phyloP scores from a whole-genome alignment of 2,888 invertebrate genomes.

The Cerastis leucographa region DNA sequence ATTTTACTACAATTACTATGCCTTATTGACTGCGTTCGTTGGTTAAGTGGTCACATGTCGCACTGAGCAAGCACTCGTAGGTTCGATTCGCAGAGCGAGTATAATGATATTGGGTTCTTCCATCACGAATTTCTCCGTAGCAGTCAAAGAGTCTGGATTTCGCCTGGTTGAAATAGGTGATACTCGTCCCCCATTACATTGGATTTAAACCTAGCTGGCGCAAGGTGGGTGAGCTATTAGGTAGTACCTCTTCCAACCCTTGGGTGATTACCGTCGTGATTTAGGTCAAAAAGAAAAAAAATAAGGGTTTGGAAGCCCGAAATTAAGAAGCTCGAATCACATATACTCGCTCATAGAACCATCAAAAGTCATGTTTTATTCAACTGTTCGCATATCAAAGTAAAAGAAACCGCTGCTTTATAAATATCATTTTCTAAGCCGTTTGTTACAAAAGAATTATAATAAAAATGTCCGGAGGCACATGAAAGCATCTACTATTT shows the following conservation, averaged over 20 bases:
- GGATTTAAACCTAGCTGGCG: no score
- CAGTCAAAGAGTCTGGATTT: no score
- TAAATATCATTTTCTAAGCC: slow-evolving; percentile 13
- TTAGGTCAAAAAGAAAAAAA: background rate
- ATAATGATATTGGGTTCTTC: background rate
- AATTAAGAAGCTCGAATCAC: background rate
- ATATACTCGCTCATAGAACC: background rate
- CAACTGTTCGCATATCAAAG: background rate
- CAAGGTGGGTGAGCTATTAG: no score
- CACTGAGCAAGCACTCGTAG: background rate
- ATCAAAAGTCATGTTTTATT: slow-evolving; percentile 19
- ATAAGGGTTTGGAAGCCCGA: background rate
- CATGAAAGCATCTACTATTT: background rate
- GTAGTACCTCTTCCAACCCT: background rate
- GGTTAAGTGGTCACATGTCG: background rate
- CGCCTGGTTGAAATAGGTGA: no score
- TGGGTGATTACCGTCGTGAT: background rate
- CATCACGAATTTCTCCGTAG: no score
- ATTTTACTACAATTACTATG: background rate
- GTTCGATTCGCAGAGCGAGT: background rate
- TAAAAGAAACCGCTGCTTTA: background rate
- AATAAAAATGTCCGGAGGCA: slow-evolving; percentile 21
- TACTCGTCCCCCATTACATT: background rate
- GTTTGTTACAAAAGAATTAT: slow-evolving; percentile 27
- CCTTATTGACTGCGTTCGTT: background rate